Evolutionary conservation across 2,888 invertebrate genomes (phyloP), one percentile per base, ranked within the genome.

Genomic region (Drosophila yooni): DNA sequence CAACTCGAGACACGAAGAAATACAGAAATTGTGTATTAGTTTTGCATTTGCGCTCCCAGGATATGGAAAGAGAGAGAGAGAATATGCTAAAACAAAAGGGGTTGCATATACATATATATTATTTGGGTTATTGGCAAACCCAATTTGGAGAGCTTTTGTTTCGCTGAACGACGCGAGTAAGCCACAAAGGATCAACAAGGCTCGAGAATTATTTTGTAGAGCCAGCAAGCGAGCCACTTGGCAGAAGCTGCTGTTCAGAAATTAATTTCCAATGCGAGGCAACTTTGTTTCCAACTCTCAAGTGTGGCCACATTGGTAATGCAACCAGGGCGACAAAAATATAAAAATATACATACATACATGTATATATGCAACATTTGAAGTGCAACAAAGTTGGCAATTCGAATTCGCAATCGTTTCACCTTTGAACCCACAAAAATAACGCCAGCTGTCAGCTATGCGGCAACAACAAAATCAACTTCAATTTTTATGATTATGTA

Each of bases 111-210:
- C 6, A 46, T 7, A 46, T 13, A 15, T 46, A 15, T 46, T 38
- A 56, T 56, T 60, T 43, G 43, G 29, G 54, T 27, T 50, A 87
- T 82, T 88, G 85, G 88, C 82, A 83, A 83, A 88, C 81, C 84
- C 83, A 90, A 81, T 89, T 84, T 90, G 70, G 79, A 89, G 88
- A 77, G 86, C 89, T 82, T 88, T 90, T 90, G 90, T 90, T 83
- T 75, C 73, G 75, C 79, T 81, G 85, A 90, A 89, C 79, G 88
- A 66, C 76, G 81, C 81, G 82, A 89, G 75, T 82, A 83, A 84
- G 85, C 87, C 87, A 89, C 88, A 90, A 88, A 88, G 89, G 89
- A 89, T 86, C 88, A 88, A 88, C 88, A 89, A 89, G 69, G 83
- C 88, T 86, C 65, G 81, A 87, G 67, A 88, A 85, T 88, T 88